Evolutionary conservation across 2,888 invertebrate species (phyloP).

Genomic region (Drosophila meridionalis): DNA sequence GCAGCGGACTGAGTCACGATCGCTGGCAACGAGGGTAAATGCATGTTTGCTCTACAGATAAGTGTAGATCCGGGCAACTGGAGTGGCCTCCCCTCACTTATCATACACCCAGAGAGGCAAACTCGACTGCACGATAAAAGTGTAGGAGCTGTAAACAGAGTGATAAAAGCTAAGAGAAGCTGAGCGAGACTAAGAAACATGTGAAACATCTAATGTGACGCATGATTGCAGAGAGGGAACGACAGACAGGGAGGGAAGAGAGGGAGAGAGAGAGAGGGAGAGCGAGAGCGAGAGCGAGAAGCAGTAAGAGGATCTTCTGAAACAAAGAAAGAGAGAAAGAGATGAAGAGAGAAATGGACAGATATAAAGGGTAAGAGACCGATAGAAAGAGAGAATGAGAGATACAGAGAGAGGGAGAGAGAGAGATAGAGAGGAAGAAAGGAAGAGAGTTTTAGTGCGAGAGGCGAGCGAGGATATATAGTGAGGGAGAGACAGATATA

Average conservation of each 20-base stretch:
- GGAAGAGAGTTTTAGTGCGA: no score
- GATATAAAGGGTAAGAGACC: background rate
- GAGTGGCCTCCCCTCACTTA: background rate
- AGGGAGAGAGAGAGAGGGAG: background rate
- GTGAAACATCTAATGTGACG: slow-evolving; percentile 2
- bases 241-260: background rate
- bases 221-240: background rate
- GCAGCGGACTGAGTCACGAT: slow-evolving; percentile 26
- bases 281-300: background rate
- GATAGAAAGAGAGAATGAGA: no score
- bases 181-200: background rate
- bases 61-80: slow-evolving; percentile 10
- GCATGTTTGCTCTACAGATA: slow-evolving; percentile 19
- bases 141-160: slow-evolving; percentile 1
- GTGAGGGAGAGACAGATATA: background rate
- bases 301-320: background rate
- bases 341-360: background rate
- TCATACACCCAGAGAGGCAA: background rate
- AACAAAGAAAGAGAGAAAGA: no score
- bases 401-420: background rate
- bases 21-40: slow-evolving; percentile 1
- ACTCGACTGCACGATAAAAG: slow-evolving; percentile 10
- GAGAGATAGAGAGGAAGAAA: background rate
- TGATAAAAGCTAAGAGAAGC: background rate
- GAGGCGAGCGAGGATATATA: background rate